A percentile compares a stretch with the other conserved stretches of the same genome.
phyloP scores from a whole-genome alignment of 2,113 vertebrate species.

The Cheirogaleus medius region DNA sequence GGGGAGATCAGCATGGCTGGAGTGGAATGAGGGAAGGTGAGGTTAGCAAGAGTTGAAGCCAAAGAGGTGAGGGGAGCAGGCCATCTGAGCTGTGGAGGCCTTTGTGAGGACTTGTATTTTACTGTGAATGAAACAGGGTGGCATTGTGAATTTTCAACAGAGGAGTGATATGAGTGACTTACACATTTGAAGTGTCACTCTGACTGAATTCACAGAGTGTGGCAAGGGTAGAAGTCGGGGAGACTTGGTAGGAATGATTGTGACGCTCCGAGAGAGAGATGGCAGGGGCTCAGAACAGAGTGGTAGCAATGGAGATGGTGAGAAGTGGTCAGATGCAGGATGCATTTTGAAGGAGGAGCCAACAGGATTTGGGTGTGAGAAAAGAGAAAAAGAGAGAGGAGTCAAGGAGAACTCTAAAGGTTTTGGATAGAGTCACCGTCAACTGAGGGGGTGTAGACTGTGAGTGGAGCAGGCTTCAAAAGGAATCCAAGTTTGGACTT shows the following conservation, averaged over 20 bases:
- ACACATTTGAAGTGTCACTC: conserved; percentile 2
- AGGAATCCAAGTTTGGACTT: background rate
- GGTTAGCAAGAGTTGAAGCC: background rate
- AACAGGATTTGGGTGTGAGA: background rate
- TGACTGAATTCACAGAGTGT: background rate
- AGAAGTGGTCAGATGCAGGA: background rate
- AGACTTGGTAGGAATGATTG: background rate
- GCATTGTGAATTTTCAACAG: background rate
- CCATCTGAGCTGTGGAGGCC: background rate
- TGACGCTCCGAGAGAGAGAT: background rate
- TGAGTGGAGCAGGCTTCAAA: background rate
- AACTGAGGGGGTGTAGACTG: background rate
- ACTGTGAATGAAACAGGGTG: background rate
- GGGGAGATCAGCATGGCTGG: background rate
- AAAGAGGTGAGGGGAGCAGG: background rate
- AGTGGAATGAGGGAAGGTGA: background rate
- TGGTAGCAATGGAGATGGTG: background rate
- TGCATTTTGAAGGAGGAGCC: background rate
- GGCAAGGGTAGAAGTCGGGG: background rate
- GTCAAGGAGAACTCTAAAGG: background rate
- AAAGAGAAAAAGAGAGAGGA: background rate
- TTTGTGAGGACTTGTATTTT: background rate
- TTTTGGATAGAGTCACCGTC: background rate
- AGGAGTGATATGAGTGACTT: background rate
- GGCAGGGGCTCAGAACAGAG: background rate